Conservation (phyloP, 2,888 invertebrate genomes). For the Drosophila sordidapex region DNA sequence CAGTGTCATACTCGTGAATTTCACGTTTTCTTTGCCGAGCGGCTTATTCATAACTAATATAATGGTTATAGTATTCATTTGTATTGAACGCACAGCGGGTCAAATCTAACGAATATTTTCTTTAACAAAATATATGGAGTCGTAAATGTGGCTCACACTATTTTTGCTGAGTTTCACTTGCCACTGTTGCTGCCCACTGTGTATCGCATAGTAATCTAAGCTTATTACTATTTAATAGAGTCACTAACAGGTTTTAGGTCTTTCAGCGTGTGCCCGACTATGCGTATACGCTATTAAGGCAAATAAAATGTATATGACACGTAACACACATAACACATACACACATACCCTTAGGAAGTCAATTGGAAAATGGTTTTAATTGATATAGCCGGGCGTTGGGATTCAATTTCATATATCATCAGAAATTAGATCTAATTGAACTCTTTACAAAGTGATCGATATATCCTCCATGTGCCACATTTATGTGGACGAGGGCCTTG, state of each 20-base stretch:
- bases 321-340: neutral
- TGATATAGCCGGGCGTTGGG: neutral
- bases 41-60: conserved; percentile 31
- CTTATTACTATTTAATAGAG: conserved; percentile 11
- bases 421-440: neutral
- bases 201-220: neutral
- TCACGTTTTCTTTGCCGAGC: neutral
- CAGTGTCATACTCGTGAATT: conserved; percentile 12
- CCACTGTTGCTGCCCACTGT: neutral
- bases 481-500: conserved; percentile 8
- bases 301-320: neutral
- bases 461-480: neutral
- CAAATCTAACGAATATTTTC: neutral
- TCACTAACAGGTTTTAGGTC: conserved; percentile 13
- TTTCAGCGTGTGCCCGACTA: neutral
- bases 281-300: conserved; percentile 12
- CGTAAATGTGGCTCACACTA: too few relatives aligned
- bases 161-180: too few relatives aligned
- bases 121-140: neutral
- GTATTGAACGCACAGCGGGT: conserved; percentile 25
- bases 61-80: conserved; percentile 25
- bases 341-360: neutral
- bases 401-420: neutral
- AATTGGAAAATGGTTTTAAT: neutral
- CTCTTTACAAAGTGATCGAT: neutral